Conservation (phyloP, 2,113 vertebrate genomes). For the Neodon shergylaensis region DNA sequence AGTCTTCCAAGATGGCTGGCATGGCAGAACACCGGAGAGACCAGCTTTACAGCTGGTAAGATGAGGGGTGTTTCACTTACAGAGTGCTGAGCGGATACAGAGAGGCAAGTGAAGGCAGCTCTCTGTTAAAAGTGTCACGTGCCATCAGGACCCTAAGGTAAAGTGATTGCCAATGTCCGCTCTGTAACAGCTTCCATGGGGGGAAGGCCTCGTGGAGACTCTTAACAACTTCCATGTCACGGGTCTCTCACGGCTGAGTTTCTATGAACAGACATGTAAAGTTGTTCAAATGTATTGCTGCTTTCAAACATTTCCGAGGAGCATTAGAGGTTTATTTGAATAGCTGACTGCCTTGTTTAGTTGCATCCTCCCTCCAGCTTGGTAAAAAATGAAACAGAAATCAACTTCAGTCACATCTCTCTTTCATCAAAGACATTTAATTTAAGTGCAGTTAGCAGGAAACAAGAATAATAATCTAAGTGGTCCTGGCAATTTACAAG, state of each 20-base stretch:
- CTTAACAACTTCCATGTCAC: background rate
- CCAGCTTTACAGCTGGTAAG: background rate
- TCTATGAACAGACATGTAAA: slow-evolving; percentile 85
- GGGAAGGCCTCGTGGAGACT: slow-evolving; percentile 79
- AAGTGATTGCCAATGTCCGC: slow-evolving; percentile 82
- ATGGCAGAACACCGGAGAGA: slow-evolving; percentile 64
- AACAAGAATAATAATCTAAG: slow-evolving; percentile 78
- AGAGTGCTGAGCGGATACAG: slow-evolving; percentile 48
- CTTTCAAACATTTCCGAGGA: slow-evolving; percentile 79
- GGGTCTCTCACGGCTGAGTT: slow-evolving; percentile 82
- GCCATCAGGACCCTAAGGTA: slow-evolving; percentile 84
- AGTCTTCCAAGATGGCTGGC: slow-evolving; percentile 66
- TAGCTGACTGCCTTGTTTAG: slow-evolving; percentile 77
- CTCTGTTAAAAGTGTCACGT: slow-evolving; percentile 80
- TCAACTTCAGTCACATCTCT: slow-evolving; percentile 62
- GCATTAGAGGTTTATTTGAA: slow-evolving; percentile 79
- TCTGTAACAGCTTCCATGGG: slow-evolving; percentile 80
- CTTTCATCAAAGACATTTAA: slow-evolving; percentile 45
- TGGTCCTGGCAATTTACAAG: slow-evolving; percentile 73
- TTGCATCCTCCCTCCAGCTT: slow-evolving; percentile 75
- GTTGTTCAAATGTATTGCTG: slow-evolving; percentile 78
- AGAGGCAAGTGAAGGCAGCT: slow-evolving; percentile 60
- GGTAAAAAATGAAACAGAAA: slow-evolving; percentile 70
- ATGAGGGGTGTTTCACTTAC: slow-evolving; percentile 62
- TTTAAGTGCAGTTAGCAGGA: slow-evolving; percentile 57